Base-by-base conservation (phyloP, 2,797 vertebrate genomes). In the Hypotaenidia okinawae region DNA sequence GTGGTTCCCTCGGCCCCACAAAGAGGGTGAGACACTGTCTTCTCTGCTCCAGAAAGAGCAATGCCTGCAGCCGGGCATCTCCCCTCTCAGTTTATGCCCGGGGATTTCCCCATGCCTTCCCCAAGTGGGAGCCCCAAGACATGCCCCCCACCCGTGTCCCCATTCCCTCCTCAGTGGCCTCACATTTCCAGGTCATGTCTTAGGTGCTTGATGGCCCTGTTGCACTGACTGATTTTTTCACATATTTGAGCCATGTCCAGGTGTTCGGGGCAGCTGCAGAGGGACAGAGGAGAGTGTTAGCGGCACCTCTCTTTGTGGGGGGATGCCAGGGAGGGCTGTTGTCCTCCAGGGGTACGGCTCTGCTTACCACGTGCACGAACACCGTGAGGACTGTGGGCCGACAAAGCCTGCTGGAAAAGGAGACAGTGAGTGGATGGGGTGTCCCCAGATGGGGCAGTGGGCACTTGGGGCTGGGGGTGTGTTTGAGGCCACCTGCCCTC, bases 171-270 rank as follows among this genome's bases (percentile, higher is more conserved):
- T 32, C 22, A 16, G 45, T 32, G 37, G 14, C 9, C 72, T 84
- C 11, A 83, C 67, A 3, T 43, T 21, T 54, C 25, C 21, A 35
- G 4, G 16, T 54, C 16, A 25, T 11, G 1, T 25, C 10, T 13
- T 11, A 82, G 4, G 16, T 43, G 6, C 19, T 28, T 0, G 5
- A n/a, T 8, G 13, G 5, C 8, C 5, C 1, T 24, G 35, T 51
- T 11, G 12, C 51, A 35, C 17, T 28, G 6, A 10, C 15, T 12
- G 66, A 6, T 9, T 4, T 3, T 3, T 51, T 68, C 45, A 6
- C 6, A 19, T 13, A 49, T 3, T 4, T 2, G 5, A 9, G 19
- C 27, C 22, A 16, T 30, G 5, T 30, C 12, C 3, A 2, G 22
- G 13, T 41, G 39, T 41, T 41, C 15, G 39, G 14, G 13, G 12